A percentile compares a stretch with the other conserved stretches of the same genome.
These are phyloP conservation scores for Archivesica marissinica DNA, from an alignment of 1,140 invertebrate genomes.

Conservation along the genomic window DNA sequence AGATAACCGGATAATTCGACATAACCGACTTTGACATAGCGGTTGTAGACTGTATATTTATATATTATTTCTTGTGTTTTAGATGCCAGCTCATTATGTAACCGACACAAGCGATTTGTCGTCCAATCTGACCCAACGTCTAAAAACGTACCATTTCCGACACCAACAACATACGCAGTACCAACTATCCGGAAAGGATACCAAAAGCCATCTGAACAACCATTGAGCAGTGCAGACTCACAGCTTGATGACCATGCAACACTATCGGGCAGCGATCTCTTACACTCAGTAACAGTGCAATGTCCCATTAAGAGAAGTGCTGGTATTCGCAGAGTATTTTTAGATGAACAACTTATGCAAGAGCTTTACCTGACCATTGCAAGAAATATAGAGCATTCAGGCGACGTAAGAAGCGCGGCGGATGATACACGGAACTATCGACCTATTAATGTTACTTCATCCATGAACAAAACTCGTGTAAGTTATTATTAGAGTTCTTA, in stretches of 20 bases:
- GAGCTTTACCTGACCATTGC: conserved; percentile 11
- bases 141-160: background rate
- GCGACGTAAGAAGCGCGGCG: background rate
- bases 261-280: background rate
- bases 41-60: too few species aligned
- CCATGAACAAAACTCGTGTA: background rate
- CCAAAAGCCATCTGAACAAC: background rate
- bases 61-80: background rate
- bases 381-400: background rate
- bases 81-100: background rate
- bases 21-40: too few species aligned
- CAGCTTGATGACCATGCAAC: background rate
- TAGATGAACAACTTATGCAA: conserved; percentile 21
- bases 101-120: conserved; percentile 18
- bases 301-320: conserved; percentile 37
- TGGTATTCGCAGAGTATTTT: background rate
- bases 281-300: background rate
- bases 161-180: conserved; percentile 25
- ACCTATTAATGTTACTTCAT: background rate
- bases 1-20: too few species aligned
- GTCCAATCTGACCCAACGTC: background rate
- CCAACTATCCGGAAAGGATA: background rate
- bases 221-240: background rate
- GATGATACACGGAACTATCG: background rate
- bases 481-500: background rate